Percentiles rank a stretch among this genome's conserved stretches.
Conservation (phyloP, 2,888 invertebrate genomes). For the Lepidocyrtoides sp. region DNA sequence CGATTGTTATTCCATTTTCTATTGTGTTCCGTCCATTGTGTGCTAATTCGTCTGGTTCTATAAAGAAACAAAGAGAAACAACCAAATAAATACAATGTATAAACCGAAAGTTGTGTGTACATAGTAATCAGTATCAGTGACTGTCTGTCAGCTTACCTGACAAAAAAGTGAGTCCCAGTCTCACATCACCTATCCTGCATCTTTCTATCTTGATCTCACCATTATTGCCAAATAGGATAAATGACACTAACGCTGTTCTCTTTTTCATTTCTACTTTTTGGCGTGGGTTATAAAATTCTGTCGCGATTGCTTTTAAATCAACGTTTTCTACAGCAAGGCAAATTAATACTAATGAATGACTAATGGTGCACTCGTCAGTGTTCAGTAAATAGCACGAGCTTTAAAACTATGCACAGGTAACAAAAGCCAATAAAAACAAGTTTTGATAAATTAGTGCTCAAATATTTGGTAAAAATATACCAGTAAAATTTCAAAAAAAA, state of each 20-base stretch:
- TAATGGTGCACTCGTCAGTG: background rate
- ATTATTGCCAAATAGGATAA: conserved; percentile 24
- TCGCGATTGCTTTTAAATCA: background rate
- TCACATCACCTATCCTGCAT: background rate
- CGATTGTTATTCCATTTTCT: conserved; percentile 75
- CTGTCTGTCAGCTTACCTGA: conserved; percentile 55
- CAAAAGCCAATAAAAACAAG: too few species aligned
- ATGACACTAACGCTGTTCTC: background rate
- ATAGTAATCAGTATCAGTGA: conserved; percentile 62
- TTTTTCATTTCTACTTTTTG: background rate
- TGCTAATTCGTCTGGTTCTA: conserved; percentile 73
- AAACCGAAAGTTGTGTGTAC: conserved; percentile 69
- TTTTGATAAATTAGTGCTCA: background rate
- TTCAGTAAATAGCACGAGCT: too few species aligned
- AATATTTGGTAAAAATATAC: background rate
- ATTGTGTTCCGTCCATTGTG: conserved; percentile 74
- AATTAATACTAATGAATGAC: conserved; percentile 13
- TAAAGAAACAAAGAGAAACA: conserved; percentile 69
- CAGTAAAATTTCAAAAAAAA: too few species aligned
- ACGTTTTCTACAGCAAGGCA: background rate
- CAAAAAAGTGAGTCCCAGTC: conserved; percentile 29
- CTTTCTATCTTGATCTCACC: conserved; percentile 30
- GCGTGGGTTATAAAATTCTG: conserved; percentile 4
- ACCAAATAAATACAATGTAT: conserved; percentile 27
- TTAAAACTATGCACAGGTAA: too few species aligned